Conservation (phyloP, 2,113 vertebrate genomes). For the Gulo gulo region DNA sequence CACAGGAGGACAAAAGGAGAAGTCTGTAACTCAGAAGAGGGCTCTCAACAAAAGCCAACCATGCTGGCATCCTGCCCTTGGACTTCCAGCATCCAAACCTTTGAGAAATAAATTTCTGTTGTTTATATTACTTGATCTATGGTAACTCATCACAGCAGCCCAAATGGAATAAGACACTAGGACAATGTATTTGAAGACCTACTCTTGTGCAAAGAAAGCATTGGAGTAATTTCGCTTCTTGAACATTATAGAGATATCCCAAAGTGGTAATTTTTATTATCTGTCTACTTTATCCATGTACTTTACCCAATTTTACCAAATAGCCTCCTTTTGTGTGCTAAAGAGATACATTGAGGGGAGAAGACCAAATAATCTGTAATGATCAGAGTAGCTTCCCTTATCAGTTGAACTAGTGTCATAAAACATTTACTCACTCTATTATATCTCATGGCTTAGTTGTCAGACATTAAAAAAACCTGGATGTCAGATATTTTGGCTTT, state of each 20-base stretch:
- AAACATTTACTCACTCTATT: neutral
- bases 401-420: neutral
- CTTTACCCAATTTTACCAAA: neutral
- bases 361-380: neutral
- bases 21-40: neutral
- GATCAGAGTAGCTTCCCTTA: neutral
- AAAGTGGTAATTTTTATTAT: neutral
- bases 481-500: neutral
- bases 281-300: neutral
- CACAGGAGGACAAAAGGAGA: neutral
- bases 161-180: neutral
- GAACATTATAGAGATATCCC: neutral
- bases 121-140: neutral
- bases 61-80: neutral
- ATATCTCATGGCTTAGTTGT: neutral
- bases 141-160: neutral
- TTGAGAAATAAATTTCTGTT: neutral
- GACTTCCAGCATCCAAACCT: neutral
- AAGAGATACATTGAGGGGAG: neutral
- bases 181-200: neutral
- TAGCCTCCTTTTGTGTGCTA: neutral
- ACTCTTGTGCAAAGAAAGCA: neutral
- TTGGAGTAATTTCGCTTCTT: neutral
- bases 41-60: neutral
- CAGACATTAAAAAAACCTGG: neutral